A percentile compares a stretch with the other conserved stretches of the same genome.
These are phyloP conservation scores for Philhelius pedissequus DNA, from an alignment of 2,888 invertebrate genomes.

Conservation along the genomic window DNA sequence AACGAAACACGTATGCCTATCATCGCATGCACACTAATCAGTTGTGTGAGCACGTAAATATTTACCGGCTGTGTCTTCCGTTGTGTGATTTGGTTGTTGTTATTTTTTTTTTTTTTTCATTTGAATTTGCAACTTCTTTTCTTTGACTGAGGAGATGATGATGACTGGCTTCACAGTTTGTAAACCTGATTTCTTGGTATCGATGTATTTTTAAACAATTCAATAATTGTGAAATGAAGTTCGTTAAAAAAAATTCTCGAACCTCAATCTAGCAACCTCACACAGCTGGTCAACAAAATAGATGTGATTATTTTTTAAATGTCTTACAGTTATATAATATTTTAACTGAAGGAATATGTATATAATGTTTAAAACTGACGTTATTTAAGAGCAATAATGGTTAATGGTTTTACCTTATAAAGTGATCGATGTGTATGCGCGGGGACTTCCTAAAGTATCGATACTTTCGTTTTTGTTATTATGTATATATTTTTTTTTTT, in stretches of 20 bases:
- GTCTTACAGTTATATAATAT: too few relatives aligned
- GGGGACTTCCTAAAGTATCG: too few relatives aligned
- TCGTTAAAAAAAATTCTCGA: not conserved
- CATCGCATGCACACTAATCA: not conserved
- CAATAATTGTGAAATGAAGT: not conserved
- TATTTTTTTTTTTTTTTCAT: not conserved
- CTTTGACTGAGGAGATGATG: not conserved
- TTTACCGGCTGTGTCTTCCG: constrained; percentile 58
- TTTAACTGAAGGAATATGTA: too few relatives aligned
- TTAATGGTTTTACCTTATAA: too few relatives aligned
- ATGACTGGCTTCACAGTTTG: not conserved
- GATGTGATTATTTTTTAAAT: too few relatives aligned
- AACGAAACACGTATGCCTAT: constrained; percentile 48
- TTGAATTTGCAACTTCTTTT: constrained; percentile 1
- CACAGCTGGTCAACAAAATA: too few relatives aligned
- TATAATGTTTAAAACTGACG: too few relatives aligned
- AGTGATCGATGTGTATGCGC: too few relatives aligned
- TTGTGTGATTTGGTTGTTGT: not conserved
- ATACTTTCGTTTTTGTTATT: too few relatives aligned
- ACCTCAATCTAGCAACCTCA: not conserved
- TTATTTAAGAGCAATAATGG: too few relatives aligned
- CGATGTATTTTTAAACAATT: not conserved
- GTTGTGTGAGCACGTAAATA: constrained; percentile 44
- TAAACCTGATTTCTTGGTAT: not conserved
- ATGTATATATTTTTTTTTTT: too few relatives aligned